These are phyloP conservation scores for Arctia plantaginis DNA, from an alignment of 2,888 invertebrate species.

Conservation along the genomic window DNA sequence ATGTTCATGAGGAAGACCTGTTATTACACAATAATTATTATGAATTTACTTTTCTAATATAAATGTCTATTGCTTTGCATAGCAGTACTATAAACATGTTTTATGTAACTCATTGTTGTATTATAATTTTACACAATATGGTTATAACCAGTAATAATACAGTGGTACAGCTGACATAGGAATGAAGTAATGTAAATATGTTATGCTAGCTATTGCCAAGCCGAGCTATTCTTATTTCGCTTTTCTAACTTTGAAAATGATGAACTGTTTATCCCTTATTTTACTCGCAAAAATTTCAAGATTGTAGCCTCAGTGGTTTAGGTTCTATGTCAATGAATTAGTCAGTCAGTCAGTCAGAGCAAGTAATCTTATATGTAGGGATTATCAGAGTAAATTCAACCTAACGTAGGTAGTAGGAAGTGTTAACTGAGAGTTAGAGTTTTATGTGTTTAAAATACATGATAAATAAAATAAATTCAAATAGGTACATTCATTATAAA, in stretches of 20 bases:
- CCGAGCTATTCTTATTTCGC: too few species aligned
- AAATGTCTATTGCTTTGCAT: not conserved
- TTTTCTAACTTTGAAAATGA: too few species aligned
- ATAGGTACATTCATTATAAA: not conserved
- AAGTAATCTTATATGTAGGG: too few species aligned
- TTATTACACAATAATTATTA: not conserved
- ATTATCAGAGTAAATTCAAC: too few species aligned
- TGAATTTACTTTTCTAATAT: not conserved
- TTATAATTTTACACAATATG: not conserved
- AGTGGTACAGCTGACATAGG: not conserved
- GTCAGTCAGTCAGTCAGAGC: too few species aligned
- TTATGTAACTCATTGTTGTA: conserved; percentile 1
- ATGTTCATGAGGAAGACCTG: not conserved
- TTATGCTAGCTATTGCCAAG: too few species aligned
- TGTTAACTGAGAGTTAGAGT: not conserved
- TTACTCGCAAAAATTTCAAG: too few species aligned
- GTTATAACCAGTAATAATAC: not conserved
- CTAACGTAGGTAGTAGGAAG: not conserved
- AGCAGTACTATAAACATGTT: not conserved
- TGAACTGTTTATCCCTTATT: too few species aligned
- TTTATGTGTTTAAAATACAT: not conserved
- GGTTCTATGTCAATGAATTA: too few species aligned
- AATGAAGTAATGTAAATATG: not conserved
- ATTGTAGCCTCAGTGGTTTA: too few species aligned
- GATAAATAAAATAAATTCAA: not conserved